These are phyloP conservation scores for Amaurobius ferox DNA, from an alignment of 2,888 invertebrate genomes.

Conservation along the genomic window DNA sequence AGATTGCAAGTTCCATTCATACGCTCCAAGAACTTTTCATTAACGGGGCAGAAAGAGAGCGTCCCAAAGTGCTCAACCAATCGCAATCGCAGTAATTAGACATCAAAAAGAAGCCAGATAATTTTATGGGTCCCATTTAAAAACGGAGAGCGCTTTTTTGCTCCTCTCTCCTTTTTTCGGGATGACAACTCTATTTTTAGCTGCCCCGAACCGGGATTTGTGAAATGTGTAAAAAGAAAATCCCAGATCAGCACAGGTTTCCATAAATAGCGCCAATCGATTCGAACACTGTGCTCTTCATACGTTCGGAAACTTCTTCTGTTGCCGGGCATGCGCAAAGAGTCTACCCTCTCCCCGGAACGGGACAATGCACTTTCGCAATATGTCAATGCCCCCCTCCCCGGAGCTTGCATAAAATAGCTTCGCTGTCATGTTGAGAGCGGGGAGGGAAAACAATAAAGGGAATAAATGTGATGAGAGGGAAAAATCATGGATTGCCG, in stretches of 20 bases:
- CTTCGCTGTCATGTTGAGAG: no score
- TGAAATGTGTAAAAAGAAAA: slow-evolving; percentile 61
- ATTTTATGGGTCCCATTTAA: background rate
- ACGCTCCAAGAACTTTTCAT: no score
- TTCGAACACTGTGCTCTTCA: slow-evolving; percentile 47
- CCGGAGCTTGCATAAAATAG: no score
- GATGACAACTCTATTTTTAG: slow-evolving; percentile 60
- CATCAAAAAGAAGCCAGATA: background rate
- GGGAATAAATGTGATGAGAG: background rate
- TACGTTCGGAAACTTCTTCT: slow-evolving; percentile 60
- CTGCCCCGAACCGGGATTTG: slow-evolving; percentile 28
- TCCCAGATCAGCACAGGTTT: slow-evolving; percentile 57
- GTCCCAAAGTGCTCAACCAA: background rate
- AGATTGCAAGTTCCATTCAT: no score
- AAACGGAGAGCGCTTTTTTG: background rate
- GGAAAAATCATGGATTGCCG: background rate
- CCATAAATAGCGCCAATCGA: slow-evolving; percentile 70
- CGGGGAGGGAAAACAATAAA: slow-evolving; percentile 1
- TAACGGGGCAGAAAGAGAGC: no score
- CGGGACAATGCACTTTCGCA: background rate
- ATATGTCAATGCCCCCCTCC: no score
- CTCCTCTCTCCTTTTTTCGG: background rate
- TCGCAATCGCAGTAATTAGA: background rate
- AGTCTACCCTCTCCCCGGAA: slow-evolving; percentile 11
- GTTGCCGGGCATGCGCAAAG: slow-evolving; percentile 23